Evolutionary conservation across 2,113 vertebrate genomes (phyloP).

Genomic region (Python bivittatus): DNA sequence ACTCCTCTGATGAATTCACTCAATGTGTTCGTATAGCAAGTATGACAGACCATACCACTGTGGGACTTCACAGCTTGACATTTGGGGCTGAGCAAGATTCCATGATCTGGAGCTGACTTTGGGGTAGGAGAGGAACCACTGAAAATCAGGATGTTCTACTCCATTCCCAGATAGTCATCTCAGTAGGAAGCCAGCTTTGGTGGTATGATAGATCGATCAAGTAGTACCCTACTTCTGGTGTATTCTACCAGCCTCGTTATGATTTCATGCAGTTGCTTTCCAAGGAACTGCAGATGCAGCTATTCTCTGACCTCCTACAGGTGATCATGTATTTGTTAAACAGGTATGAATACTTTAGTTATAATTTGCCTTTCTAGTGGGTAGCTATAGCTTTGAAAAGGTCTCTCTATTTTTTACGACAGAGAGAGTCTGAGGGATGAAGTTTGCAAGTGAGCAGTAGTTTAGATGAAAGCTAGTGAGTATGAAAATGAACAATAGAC

Average conservation of each 20-base stretch:
- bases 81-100: background rate
- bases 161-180: background rate
- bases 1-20: background rate
- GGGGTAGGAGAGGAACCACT: background rate
- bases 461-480: conserved; percentile 47
- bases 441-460: conserved; percentile 35
- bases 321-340: background rate
- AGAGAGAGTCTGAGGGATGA: background rate
- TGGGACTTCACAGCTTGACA: background rate
- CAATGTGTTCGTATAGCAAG: background rate
- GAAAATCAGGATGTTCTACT: background rate
- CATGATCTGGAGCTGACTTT: background rate
- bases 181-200: background rate
- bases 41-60: background rate
- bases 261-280: conserved; percentile 22
- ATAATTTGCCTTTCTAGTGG: background rate
- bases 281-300: background rate
- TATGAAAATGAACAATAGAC: conserved; percentile 58
- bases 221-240: background rate
- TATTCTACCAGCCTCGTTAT: background rate
- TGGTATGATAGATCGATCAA: background rate
- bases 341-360: conserved; percentile 5
- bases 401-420: background rate
- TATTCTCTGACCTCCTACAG: background rate
- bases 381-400: background rate